Base-by-base conservation (phyloP, 1,140 invertebrate species). In the Colletes gigas region DNA sequence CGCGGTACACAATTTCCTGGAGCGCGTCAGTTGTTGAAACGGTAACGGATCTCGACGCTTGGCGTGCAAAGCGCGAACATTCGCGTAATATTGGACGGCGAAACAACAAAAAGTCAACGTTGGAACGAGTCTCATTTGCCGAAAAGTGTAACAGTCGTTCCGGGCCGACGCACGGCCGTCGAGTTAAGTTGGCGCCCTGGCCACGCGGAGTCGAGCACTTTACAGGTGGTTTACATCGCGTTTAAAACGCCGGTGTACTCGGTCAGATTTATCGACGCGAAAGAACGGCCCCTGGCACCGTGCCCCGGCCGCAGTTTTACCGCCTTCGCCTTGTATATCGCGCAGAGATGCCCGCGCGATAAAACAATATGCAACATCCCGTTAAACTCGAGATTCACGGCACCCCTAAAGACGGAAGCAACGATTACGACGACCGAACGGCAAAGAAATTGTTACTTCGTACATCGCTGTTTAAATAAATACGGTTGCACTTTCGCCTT, bases 141-240 rank as follows among this genome's bases (percentile, higher is more conserved):
- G 52, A 52, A 62, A 69, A 55, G 44, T 50, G 82, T 72, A 81
- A 72, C 71, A 52, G 50, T 54, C 59, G 50, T 71, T 78, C 30
- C 47, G 67, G 30, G 44, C 50, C 7, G 65, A 68, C 52, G 17
- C 68, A 54, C 39, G 12, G 65, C 44, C 52, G 60, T 63, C 62
- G 60, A 70, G 63, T 78, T 84, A 78, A 78, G 69, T 78, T 85
- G 62, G 30, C 30, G 30, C 73, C 62, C 62, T 63, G 21, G 47
- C 44, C 21, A 44, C 12, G 21, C 30, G 21, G 66, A 52, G 57
- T 21, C 67, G 78, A 75, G 41, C 73, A 67, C 71, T 86, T 86
- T 85, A 78, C 84, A 86, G 79, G 83, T 78, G 80, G 80, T 86
- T 86, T 86, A 86, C 84, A 85, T 78, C 71, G 80, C 84, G 70